Percentiles rank a stretch among this genome's conserved stretches.
These are phyloP conservation scores for Bombus superbus DNA, from an alignment of 1,140 invertebrate genomes.

Conservation along the genomic window DNA sequence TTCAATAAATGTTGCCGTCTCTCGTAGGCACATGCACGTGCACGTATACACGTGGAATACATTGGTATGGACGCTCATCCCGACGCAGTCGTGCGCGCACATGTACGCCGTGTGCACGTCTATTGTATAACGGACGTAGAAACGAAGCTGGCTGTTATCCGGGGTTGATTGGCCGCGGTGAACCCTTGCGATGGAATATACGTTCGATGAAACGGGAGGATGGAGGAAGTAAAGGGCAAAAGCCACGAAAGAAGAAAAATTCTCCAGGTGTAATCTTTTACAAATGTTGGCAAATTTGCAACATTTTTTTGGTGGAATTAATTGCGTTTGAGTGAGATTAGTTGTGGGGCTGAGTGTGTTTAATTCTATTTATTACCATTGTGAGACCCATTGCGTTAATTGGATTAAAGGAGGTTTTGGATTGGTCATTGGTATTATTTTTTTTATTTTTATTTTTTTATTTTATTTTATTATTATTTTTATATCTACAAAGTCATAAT, in stretches of 20 bases:
- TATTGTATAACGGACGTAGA: slow-evolving; percentile 41
- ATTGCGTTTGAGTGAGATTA: not conserved
- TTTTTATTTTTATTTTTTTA: no score
- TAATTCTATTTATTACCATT: not conserved
- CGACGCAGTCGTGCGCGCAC: not conserved
- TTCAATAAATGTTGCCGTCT: slow-evolving; percentile 65
- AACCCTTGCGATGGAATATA: slow-evolving; percentile 26
- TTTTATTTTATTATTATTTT: no score
- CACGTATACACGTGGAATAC: slow-evolving; percentile 1
- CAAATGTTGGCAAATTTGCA: no score
- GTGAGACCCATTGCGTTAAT: no score
- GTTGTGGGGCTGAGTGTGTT: no score
- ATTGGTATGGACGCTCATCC: not conserved
- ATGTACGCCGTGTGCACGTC: not conserved
- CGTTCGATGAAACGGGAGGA: not conserved
- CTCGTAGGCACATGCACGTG: slow-evolving; percentile 12
- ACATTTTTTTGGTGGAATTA: not conserved
- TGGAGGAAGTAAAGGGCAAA: not conserved
- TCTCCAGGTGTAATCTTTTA: not conserved
- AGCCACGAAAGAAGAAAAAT: not conserved
- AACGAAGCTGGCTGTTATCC: slow-evolving; percentile 46
- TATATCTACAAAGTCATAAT: no score
- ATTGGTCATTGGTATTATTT: no score
- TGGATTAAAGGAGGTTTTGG: no score
- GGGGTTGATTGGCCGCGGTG: slow-evolving; percentile 49